These are phyloP conservation scores for Hydrolagus affinis DNA, from an alignment of 2,113 vertebrate species.

Conservation along the genomic window DNA sequence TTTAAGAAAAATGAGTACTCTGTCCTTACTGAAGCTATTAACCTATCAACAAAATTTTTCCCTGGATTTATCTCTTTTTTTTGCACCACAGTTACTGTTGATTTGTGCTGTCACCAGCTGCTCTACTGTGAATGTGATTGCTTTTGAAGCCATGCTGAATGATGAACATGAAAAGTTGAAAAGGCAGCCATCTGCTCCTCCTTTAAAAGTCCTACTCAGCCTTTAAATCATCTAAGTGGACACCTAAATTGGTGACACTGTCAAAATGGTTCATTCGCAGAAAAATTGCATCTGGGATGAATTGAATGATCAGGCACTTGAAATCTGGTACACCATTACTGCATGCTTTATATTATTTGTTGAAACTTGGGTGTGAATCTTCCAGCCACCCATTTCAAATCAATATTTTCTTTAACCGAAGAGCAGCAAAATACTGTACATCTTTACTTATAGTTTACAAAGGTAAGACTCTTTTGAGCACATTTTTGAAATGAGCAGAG, in stretches of 20 bases:
- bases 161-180: not conserved
- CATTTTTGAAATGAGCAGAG: not conserved
- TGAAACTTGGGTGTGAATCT: not conserved
- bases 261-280: not conserved
- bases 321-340: not conserved
- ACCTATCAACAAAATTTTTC: too few species aligned
- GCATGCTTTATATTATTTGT: not conserved
- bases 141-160: conserved; percentile 1
- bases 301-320: not conserved
- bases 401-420: not conserved
- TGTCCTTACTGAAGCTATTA: too few species aligned
- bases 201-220: not conserved
- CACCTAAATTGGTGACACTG: not conserved
- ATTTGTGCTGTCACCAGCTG: not conserved
- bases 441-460: not conserved
- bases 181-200: not conserved
- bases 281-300: not conserved
- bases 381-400: not conserved
- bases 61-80: not conserved
- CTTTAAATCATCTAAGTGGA: not conserved
- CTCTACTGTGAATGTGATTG: not conserved
- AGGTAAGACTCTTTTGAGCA: not conserved
- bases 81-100: not conserved
- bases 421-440: not conserved
- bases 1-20: too few species aligned